phyloP scores from a whole-genome alignment of 2,113 vertebrate genomes.

The Hippocampus zosterae region DNA sequence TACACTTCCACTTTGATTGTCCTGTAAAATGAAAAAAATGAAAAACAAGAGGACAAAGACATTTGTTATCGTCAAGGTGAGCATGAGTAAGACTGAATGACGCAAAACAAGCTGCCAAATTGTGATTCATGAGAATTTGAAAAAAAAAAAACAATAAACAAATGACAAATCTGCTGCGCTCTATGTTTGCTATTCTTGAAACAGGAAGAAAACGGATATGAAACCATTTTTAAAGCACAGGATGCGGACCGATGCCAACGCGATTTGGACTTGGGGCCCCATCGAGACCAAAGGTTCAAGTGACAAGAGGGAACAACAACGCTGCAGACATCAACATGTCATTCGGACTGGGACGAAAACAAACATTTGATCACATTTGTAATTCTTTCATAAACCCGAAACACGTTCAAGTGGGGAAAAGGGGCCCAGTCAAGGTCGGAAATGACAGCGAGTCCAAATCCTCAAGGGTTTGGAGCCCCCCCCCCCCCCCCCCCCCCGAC shows the following conservation, averaged over 20 bases:
- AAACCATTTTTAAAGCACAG: conserved; percentile 8
- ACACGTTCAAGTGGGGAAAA: neutral
- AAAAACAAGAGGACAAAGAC: neutral
- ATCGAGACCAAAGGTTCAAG: too few species aligned
- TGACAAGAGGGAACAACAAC: too few species aligned
- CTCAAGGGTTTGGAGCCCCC: too few species aligned
- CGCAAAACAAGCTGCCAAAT: neutral
- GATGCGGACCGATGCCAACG: neutral
- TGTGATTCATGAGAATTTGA: neutral
- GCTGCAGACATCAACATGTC: too few species aligned
- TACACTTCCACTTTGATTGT: conserved; percentile 92
- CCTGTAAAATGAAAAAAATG: conserved; percentile 68
- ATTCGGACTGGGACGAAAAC: too few species aligned
- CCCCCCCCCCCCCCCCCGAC: too few species aligned
- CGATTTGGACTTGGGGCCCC: too few species aligned
- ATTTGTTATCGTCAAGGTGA: conserved; percentile 2
- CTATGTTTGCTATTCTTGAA: conserved; percentile 21
- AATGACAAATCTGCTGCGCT: neutral
- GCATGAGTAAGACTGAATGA: neutral
- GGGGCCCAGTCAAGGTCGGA: neutral
- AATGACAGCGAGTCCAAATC: conserved; percentile 22
- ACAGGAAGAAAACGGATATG: conserved; percentile 5
- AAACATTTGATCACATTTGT: too few species aligned
- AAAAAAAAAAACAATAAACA: neutral
- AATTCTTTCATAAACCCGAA: neutral